phyloP scores from a whole-genome alignment of 2,797 vertebrate species.

The Cichlasoma orientale region DNA sequence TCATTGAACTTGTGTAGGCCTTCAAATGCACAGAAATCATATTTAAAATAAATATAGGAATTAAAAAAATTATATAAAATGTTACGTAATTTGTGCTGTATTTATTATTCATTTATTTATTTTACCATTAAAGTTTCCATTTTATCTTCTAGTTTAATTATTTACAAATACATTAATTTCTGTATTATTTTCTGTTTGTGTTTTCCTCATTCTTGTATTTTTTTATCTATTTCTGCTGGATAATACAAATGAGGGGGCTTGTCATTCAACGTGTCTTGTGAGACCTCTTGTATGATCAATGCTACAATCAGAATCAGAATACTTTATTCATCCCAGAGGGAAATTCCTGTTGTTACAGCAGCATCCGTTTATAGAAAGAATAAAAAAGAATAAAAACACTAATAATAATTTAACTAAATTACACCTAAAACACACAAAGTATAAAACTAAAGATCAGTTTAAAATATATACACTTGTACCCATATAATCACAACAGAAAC shows the following conservation, averaged over 20 bases:
- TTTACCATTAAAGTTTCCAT: neutral
- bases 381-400: too few species aligned
- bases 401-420: too few species aligned
- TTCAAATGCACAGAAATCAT: neutral
- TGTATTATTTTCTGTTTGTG: neutral
- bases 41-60: neutral
- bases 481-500: too few species aligned
- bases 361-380: too few species aligned
- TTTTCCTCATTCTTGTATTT: neutral
- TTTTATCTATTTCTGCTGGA: neutral
- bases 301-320: too few species aligned
- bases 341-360: too few species aligned
- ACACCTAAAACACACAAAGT: too few species aligned
- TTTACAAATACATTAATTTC: fast-evolving
- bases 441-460: too few species aligned
- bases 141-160: neutral
- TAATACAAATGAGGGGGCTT: neutral
- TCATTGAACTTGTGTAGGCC: neutral
- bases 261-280: neutral
- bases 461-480: too few species aligned
- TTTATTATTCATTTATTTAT: neutral
- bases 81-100: too few species aligned
- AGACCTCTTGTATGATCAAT: too few species aligned
- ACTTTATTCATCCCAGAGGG: too few species aligned
- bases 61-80: neutral